Base-by-base conservation (phyloP, 2,797 vertebrate genomes). In the Graptemys geographica region DNA sequence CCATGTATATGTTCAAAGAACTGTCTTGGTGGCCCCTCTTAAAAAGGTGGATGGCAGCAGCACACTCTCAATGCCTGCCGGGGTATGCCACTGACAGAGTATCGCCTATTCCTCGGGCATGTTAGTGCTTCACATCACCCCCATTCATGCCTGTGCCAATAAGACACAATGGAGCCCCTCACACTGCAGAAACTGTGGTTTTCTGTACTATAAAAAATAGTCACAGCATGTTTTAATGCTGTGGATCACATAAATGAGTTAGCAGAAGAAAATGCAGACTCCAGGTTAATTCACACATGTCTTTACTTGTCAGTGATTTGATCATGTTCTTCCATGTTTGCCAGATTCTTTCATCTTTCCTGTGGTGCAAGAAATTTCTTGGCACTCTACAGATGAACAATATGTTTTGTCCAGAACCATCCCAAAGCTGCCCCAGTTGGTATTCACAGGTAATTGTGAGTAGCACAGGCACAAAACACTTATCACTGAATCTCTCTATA, bases 211-310 rank as follows among this genome's bases (percentile, higher is more conserved):
- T 31, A 47, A 78, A 41, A 92, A 90, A 81, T 79, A 86, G 41
- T 94, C 91, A 90, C 93, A 94, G 96, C 86, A 87, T 95, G 91
- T 83, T 84, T 89, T 96, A 88, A 92, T 49, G 13, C 74, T 1
- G 0, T 86, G 56, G 28, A 57, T 90, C 93, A 94, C 90, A 93
- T 92, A 96, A 95, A 96, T 94, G 96, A 95, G 90, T 92, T 83
- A 91, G 81, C 89, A 78, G 23, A 94, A 94, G 88, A 92, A 65
- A 83, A 96, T 95, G 90, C 53, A 88, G 94, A 93, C 44, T 87
- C 72, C 33, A 95, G 87, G 87, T 94, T 88, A 91, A 31, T 31
- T 78, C 74, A 78, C 27, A 49, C 74, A 13, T 27, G 74, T 78
- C 74, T 49, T 49, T 28, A 37, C 49, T 94, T 90, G 74, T 85